Evolutionary conservation across 2,797 vertebrate genomes (phyloP), one percentile per base, ranked within the genome.

Genomic region (Rhadinocentrus ornatus): DNA sequence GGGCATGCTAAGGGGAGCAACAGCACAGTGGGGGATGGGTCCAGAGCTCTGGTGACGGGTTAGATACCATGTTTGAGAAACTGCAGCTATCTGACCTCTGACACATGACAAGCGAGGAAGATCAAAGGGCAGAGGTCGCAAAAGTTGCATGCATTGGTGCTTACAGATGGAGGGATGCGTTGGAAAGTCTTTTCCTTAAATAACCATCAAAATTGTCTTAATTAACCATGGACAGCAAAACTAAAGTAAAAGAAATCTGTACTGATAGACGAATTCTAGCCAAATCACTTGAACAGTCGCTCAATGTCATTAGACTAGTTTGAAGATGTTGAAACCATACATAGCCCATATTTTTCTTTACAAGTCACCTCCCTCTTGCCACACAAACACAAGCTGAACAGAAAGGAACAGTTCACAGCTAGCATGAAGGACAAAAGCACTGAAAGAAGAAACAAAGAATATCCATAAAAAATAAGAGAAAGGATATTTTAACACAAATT

Each of bases 11-110:
- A 87, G 83, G 59, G 71, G 76, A 89, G 84, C 81, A 66, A 57
- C 56, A 29, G 56, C 31, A 11, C 3, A 0, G 34, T 59, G 52
- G 55, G 65, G 69, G 54, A 16, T 55, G 82, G 74, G 69, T 57
- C 10, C 53, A 48, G 50, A 78, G 88, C 83, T 87, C 86, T 69
- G 73, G 82, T 86, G 71, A 79, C 83, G 50, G 71, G 72, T 73
- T 75, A 53, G 80, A 87, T 78, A 62, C 77, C 50, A 66, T 73
- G 68, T 78, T 89, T 85, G 86, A 90, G 89, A 91, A 91, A 88
- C 83, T 85, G 82, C 91, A 89, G 88, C 87, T 86, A 80, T 86
- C 77, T 90, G 89, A 93, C 91, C 92, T 86, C 83, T 84, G 89
- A 88, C 90, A 89, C 86, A 78, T 86, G 83, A 84, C 81, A 78